Evolutionary conservation across 2,113 vertebrate species (phyloP), one percentile per base, ranked within the genome.

Genomic region (Baryphthengus martii): DNA sequence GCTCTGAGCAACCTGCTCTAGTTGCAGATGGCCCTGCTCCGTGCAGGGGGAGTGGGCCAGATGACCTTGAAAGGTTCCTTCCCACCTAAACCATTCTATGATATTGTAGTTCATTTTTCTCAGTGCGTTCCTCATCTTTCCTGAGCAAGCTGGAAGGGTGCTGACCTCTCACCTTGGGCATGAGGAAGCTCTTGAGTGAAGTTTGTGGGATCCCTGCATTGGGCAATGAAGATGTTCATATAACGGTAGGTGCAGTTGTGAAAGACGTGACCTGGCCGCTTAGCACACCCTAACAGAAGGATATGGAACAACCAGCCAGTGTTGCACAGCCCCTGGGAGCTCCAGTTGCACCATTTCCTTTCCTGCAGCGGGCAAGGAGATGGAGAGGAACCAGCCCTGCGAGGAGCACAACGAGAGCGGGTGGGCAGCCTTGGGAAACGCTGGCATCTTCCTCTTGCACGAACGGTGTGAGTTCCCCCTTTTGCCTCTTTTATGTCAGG

Each of bases 321-420:
- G 8, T 95, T 94, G 83, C 92, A 49, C 33, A 42, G 70, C 7
- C 37, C 63, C 61, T 0, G 1, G 85, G 79, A 89, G 86, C 79
- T 35, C 47, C 35, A 10, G 19, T 95, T 96, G 93, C 67, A 25
- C 29, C 59, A 42, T 85, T 95, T 96, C 96, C 95, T 91, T 62
- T 75, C 39, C 91, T 33, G 42, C 0, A 3, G 23, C 0, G 2
- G 13, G 25, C 5, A 3, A 2, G 4, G 52, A 19, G 47, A 6
- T 23, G 83, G 73, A 79, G 61, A 33, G 50, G 20, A 71, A 28
- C 39, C 62, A 29, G 59, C 1, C 2, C 20, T 24, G 39, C 0
- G 1, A 42, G 63, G 71, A 67, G 83, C 45, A 8, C 24, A 2
- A 9, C 1, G 4, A 17, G 68, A 26, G 45, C 49, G 25, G 56